phyloP scores from a whole-genome alignment of 2,888 invertebrate species.

The Drosophila austrosaltans region DNA sequence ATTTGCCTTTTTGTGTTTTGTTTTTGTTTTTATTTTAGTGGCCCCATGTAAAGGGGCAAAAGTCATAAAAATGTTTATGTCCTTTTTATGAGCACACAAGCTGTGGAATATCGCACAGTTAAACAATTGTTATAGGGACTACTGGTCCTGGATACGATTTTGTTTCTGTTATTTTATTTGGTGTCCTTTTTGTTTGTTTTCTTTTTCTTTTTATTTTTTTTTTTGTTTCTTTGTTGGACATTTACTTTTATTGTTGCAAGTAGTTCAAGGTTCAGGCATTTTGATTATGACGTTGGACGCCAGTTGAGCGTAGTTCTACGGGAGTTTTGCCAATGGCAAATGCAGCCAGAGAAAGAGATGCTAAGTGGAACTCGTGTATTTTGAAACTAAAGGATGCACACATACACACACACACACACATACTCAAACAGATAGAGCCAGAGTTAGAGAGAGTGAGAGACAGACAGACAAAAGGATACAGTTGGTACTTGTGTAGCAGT shows the following conservation, averaged over 20 bases:
- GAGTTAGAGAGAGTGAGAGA: background rate
- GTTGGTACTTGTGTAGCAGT: conserved; percentile 21
- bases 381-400: conserved; percentile 29
- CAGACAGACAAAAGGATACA: conserved; percentile 18
- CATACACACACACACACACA: background rate
- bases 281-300: conserved; percentile 47
- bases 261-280: conserved; percentile 57
- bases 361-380: conserved; percentile 29
- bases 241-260: conserved; percentile 64
- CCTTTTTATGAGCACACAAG: conserved; percentile 74
- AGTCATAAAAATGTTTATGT: conserved; percentile 72
- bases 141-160: conserved; percentile 41
- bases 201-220: background rate
- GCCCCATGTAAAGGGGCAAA: conserved; percentile 51
- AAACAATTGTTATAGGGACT: conserved; percentile 50
- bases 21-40: background rate
- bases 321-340: conserved; percentile 20
- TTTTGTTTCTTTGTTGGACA: conserved; percentile 30
- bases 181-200: background rate
- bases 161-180: conserved; percentile 19
- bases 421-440: background rate
- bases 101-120: conserved; percentile 75
- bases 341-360: conserved; percentile 33
- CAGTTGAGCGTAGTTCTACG: conserved; percentile 20
- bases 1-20: background rate